Evolutionary conservation across 2,113 vertebrate genomes (phyloP).

Genomic region (Oxyruncus cristatus): DNA sequence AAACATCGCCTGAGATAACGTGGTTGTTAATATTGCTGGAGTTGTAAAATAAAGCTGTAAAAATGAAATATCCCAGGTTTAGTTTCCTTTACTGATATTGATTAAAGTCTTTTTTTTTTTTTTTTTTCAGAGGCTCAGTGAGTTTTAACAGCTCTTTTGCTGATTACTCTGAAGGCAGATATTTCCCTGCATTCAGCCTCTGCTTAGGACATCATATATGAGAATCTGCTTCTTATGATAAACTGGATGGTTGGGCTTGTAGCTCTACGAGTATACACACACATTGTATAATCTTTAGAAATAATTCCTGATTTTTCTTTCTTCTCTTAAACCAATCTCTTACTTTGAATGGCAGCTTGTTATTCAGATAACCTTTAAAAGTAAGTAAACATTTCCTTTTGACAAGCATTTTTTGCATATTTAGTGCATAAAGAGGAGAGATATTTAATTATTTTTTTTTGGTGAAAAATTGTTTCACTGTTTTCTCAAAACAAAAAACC

Average conservation of each 20-base stretch:
- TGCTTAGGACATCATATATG: neutral
- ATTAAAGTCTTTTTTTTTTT: accelerated
- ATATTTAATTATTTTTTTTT: neutral
- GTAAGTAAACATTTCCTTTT: neutral
- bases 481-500: neutral
- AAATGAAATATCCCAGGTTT: neutral
- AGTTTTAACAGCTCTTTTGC: neutral
- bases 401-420: accelerated
- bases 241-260: neutral
- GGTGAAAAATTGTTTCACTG: neutral
- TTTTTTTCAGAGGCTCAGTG: neutral
- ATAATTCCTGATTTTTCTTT: neutral
- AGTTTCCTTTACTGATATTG: neutral
- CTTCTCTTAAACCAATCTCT: neutral
- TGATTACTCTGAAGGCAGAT: neutral
- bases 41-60: neutral
- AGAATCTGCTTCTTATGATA: neutral
- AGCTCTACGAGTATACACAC: neutral
- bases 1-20: neutral
- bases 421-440: neutral
- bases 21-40: neutral
- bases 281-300: neutral
- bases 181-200: neutral
- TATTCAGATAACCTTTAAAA: neutral
- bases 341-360: neutral